A percentile compares a stretch with the other conserved stretches of the same genome.
These are phyloP conservation scores for Euproctis similis DNA, from an alignment of 2,888 invertebrate genomes.

Conservation along the genomic window DNA sequence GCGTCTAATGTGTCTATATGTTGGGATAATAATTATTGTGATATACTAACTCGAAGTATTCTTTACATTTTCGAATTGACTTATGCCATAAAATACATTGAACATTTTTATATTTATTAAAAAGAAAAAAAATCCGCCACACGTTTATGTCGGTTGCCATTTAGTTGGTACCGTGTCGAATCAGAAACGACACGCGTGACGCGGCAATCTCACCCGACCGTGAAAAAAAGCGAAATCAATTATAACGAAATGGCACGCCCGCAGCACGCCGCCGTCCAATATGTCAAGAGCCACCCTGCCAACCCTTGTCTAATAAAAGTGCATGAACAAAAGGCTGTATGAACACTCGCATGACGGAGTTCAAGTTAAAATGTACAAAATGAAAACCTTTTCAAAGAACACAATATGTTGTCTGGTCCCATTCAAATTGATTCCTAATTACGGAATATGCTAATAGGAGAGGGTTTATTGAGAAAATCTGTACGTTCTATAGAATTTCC, in stretches of 20 bases:
- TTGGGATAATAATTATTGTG: too few species aligned
- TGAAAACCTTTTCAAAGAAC: slow-evolving; percentile 41
- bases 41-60: too few species aligned
- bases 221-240: slow-evolving; percentile 69
- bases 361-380: slow-evolving; percentile 30
- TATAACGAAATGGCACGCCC: slow-evolving; percentile 62
- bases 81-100: too few species aligned
- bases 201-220: slow-evolving; percentile 53
- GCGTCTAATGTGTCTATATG: too few species aligned
- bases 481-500: slow-evolving; percentile 11
- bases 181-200: slow-evolving; percentile 45
- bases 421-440: slow-evolving; percentile 58
- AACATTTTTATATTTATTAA: too few species aligned
- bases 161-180: slow-evolving; percentile 34
- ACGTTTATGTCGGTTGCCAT: slow-evolving; percentile 26
- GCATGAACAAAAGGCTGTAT: slow-evolving; percentile 17
- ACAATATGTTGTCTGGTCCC: slow-evolving; percentile 55
- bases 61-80: too few species aligned
- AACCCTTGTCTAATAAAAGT: slow-evolving; percentile 18
- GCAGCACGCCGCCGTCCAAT: slow-evolving; percentile 33
- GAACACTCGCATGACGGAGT: slow-evolving; percentile 21
- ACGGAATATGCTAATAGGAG: slow-evolving; percentile 42
- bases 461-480: slow-evolving; percentile 20
- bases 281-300: slow-evolving; percentile 30
- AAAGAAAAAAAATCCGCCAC: too few species aligned